A percentile compares a stretch with the other conserved stretches of the same genome.
phyloP scores from a whole-genome alignment of 2,888 invertebrate species.

The Phasia obesa region DNA sequence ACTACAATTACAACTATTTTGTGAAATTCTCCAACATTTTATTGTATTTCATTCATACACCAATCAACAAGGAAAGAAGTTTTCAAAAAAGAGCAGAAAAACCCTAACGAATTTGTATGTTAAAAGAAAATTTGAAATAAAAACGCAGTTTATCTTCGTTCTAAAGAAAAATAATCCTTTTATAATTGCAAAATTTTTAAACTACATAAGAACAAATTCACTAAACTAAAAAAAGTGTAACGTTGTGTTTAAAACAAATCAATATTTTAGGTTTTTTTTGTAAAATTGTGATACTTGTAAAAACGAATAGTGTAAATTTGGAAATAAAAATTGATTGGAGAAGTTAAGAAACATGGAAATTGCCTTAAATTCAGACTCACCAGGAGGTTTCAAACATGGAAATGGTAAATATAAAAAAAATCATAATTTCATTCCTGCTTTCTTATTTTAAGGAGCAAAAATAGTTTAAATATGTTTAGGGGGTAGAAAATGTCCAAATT shows the following conservation, averaged over 20 bases:
- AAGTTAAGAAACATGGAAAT: constrained; percentile 75
- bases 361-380: constrained; percentile 74
- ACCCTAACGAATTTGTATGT: constrained; percentile 46
- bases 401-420: constrained; percentile 74
- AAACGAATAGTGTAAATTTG: constrained; percentile 50
- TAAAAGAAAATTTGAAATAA: constrained; percentile 46
- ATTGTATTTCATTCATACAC: constrained; percentile 57
- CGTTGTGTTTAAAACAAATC: constrained; percentile 24
- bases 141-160: constrained; percentile 59
- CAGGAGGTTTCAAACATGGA: constrained; percentile 74
- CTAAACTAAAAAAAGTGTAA: constrained; percentile 27
- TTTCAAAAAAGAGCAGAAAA: constrained; percentile 15
- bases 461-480: too few relatives aligned
- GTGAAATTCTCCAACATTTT: constrained; percentile 35
- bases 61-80: constrained; percentile 42
- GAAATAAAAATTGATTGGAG: constrained; percentile 65
- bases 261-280: constrained; percentile 33
- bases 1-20: constrained; percentile 39
- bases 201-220: constrained; percentile 43
- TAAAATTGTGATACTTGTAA: constrained; percentile 67
- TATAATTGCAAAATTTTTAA: constrained; percentile 38
- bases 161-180: constrained; percentile 32
- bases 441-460: too few relatives aligned
- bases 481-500: too few relatives aligned
- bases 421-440: too few relatives aligned